Base-by-base conservation (phyloP, 2,888 invertebrate species). In the Erebia palarica region DNA sequence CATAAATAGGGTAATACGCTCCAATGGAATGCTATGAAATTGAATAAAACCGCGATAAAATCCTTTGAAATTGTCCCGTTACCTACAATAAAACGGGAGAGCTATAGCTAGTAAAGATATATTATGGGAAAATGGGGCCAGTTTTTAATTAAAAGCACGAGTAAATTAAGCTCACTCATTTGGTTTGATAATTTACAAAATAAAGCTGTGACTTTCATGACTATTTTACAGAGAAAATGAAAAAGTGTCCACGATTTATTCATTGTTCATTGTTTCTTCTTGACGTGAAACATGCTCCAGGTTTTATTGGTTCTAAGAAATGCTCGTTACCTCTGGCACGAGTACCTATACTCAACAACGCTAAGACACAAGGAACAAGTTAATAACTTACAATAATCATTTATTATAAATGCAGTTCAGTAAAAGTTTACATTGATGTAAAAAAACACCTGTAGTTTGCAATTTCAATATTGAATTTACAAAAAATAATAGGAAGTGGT, bases 41-140 rank as follows among this genome's bases (percentile, higher is more conserved):
- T 70, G 51, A 70, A 70, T 70, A 70, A 70, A 70, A 65, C 60
- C 70, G 18, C 59, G 51, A 70, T 70, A 70, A 65, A 70, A 70
- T 65, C 65, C 65, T 65, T 70, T 60, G 65, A 65, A 65, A 70
- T 65, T 65, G 65, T 65, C 60, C 60, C 60, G 66, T 60, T 58
- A 58, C 51, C 63, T 63, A 49, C 44, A 57, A 47, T 66, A 66
- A 57, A 66, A 66, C 42, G 21, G 44, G 57, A 44, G 42, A 57
- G 49, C 59, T 47, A 65, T n/a, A 57, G 57, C 58, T 44, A 67
- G 51, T 49, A 9, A 36, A 42, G 18, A 36, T 68, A 27, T 63
- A 57, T 42, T 9, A 47, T n/a, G 27, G 27, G 16, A 27, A 49
- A 47, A 57, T 47, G 63, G 47, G 21, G 8, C 42, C 18, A 14